Conservation (phyloP, 2,113 vertebrate species). For the Guaruba guarouba region DNA sequence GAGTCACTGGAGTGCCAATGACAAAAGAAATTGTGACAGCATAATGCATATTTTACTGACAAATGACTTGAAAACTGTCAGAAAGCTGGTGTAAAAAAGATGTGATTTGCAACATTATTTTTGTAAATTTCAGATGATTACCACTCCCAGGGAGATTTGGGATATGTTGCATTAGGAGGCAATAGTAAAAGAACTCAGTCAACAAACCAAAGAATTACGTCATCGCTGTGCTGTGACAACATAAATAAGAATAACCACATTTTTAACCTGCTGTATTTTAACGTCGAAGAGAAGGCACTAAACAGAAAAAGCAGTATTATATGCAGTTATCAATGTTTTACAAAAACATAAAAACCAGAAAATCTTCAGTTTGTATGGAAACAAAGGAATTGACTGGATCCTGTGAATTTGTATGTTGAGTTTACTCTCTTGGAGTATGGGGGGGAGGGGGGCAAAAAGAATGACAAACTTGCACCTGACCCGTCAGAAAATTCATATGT, state of each 20-base stretch:
- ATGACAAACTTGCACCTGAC: not conserved
- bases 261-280: not conserved
- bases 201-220: not conserved
- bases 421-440: not conserved
- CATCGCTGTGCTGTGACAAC: not conserved
- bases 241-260: not conserved
- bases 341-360: not conserved
- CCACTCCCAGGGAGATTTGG: not conserved
- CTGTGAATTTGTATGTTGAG: not conserved
- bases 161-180: not conserved
- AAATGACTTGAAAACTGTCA: not conserved
- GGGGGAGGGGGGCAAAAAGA: not conserved
- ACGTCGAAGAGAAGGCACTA: not conserved
- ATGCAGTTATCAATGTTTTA: not conserved
- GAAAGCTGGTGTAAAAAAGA: not conserved
- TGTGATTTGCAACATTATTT: not conserved
- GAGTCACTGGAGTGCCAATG: not conserved
- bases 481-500: not conserved
- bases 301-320: not conserved
- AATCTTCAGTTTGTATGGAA: not conserved
- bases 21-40: not conserved
- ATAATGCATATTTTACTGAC: not conserved
- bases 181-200: not conserved
- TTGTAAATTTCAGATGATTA: not conserved
- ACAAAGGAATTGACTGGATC: not conserved